A percentile compares a stretch with the other conserved stretches of the same genome.
These are phyloP conservation scores for Dolichopus griseipennis DNA, from an alignment of 2,888 invertebrate species.

Conservation along the genomic window DNA sequence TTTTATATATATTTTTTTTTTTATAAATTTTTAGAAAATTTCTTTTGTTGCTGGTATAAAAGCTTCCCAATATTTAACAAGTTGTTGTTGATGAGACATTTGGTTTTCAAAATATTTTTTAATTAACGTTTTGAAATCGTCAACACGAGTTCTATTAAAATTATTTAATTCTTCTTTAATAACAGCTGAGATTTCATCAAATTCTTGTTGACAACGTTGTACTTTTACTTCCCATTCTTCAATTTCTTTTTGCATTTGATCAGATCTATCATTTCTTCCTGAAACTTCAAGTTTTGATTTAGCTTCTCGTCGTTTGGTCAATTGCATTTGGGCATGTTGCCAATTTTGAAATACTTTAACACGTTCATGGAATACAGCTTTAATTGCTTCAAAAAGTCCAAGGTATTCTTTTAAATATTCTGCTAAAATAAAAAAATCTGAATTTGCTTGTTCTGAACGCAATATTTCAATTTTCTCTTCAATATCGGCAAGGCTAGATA, in stretches of 20 bases:
- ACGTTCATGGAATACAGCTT: conserved; percentile 66
- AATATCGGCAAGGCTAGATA: conserved; percentile 83
- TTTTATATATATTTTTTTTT: not conserved
- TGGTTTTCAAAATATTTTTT: conserved; percentile 88
- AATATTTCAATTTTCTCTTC: conserved; percentile 77
- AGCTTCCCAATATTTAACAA: conserved; percentile 62
- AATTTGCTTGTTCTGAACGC: conserved; percentile 85
- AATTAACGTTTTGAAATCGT: conserved; percentile 83
- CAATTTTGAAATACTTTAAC: conserved; percentile 88
- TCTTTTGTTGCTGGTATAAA: conserved; percentile 93
- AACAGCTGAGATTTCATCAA: conserved; percentile 87
- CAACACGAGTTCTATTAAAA: conserved; percentile 78
- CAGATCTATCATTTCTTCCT: conserved; percentile 81
- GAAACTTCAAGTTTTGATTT: conserved; percentile 87
- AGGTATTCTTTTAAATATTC: conserved; percentile 94
- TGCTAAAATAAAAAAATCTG: conserved; percentile 87
- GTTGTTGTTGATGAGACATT: conserved; percentile 86
- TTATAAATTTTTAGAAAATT: conserved; percentile 62
- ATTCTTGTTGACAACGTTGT: conserved; percentile 92
- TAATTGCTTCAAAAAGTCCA: conserved; percentile 80
- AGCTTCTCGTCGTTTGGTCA: conserved; percentile 88
- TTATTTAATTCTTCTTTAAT: conserved; percentile 90
- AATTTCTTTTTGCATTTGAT: conserved; percentile 82
- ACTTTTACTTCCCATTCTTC: conserved; percentile 95
- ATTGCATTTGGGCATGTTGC: conserved; percentile 92